phyloP scores from a whole-genome alignment of 2,797 vertebrate genomes.

The Potorous gilbertii region DNA sequence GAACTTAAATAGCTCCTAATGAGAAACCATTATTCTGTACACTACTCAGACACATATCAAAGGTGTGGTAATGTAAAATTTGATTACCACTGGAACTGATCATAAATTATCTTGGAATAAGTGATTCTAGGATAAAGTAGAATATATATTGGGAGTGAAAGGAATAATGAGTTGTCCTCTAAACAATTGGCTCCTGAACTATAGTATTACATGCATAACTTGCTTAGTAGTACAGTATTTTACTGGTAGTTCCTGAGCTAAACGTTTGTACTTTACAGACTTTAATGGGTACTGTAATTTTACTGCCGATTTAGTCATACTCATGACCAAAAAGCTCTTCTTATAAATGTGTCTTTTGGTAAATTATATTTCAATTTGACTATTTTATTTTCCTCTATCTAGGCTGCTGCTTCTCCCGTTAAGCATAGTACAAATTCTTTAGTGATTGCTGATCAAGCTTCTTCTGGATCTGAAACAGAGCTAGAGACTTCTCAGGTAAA shows the following conservation, averaged over 20 bases:
- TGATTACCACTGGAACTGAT: background rate
- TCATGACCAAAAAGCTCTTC: background rate
- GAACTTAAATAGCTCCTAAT: background rate
- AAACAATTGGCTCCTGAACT: background rate
- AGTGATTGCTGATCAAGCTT: slow-evolving; percentile 83
- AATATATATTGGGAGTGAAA: background rate
- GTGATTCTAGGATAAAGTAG: background rate
- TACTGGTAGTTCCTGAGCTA: background rate
- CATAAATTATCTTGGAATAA: background rate
- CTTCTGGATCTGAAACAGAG: slow-evolving; percentile 85
- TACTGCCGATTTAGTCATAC: background rate
- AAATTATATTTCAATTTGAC: background rate
- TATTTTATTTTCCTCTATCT: slow-evolving; percentile 43
- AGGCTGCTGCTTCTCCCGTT: slow-evolving; percentile 80
- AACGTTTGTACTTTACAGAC: background rate
- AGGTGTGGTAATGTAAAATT: background rate
- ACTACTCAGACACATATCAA: background rate
- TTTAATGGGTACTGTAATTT: background rate
- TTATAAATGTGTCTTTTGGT: slow-evolving; percentile 36
- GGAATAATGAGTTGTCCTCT: background rate
- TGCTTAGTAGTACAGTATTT: background rate
- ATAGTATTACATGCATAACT: background rate
- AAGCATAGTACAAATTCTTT: slow-evolving; percentile 81
- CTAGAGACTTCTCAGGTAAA: slow-evolving; percentile 85
- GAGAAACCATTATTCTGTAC: background rate